These are phyloP conservation scores for Aurelia sp. DNA, from an alignment of 30 jellyfish, hydroid and myxozoan genomes.

Conservation along the genomic window DNA sequence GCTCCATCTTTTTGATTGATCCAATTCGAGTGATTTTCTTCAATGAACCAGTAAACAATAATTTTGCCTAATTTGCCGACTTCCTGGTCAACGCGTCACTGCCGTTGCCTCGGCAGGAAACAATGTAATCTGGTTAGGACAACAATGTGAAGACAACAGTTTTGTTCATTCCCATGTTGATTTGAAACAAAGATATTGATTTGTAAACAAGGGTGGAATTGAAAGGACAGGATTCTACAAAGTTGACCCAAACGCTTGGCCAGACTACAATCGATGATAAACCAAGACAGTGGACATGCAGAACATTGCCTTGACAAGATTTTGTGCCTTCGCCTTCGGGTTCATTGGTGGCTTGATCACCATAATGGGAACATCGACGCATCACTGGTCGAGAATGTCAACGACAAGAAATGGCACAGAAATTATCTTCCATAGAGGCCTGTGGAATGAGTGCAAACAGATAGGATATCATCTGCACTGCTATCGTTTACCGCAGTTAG, in stretches of 20 bases:
- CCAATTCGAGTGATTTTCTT: too few relatives aligned
- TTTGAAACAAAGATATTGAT: too few relatives aligned
- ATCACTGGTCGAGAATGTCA: slow-evolving; percentile 53
- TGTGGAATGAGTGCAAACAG: slow-evolving; percentile 68
- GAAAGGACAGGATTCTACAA: background rate
- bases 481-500: background rate
- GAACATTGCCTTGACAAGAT: slow-evolving; percentile 46
- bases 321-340: slow-evolving; percentile 53
- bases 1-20: too few relatives aligned
- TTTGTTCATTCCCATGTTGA: too few relatives aligned
- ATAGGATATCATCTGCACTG: background rate
- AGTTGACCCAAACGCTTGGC: background rate
- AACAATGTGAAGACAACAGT: too few relatives aligned
- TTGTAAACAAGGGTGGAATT: too few relatives aligned
- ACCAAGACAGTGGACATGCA: background rate
- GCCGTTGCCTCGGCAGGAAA: too few relatives aligned
- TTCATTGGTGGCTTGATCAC: slow-evolving; percentile 48
- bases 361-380: slow-evolving; percentile 59
- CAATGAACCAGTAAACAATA: too few relatives aligned
- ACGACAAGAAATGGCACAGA: slow-evolving; percentile 36
- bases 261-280: background rate
- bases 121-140: too few relatives aligned
- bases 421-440: slow-evolving; percentile 47
- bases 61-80: too few relatives aligned
- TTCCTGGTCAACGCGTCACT: too few relatives aligned